These are phyloP conservation scores for Gymnoscelis rufifasciata DNA, from an alignment of 2,888 invertebrate species.

Conservation along the genomic window DNA sequence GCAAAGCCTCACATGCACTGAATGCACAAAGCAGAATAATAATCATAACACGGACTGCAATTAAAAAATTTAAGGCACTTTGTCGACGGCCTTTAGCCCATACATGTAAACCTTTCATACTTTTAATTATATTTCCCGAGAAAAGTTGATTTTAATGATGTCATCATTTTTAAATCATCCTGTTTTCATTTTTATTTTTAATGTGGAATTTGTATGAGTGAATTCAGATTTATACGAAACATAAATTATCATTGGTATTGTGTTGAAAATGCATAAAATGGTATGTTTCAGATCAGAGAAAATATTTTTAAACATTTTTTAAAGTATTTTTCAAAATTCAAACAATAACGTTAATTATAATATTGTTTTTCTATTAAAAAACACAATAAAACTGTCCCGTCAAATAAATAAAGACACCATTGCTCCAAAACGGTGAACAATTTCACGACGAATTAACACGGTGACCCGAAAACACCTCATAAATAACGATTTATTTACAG, in stretches of 20 bases:
- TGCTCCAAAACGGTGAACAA: neutral
- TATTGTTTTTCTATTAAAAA: no score
- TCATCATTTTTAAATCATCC: conserved; percentile 26
- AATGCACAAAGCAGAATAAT: conserved; percentile 76
- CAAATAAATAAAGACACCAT: no score
- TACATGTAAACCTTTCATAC: conserved; percentile 42
- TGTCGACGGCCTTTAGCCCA: conserved; percentile 55
- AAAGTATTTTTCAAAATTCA: no score
- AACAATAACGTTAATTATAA: no score
- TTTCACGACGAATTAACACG: neutral
- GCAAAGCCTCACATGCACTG: conserved; percentile 60
- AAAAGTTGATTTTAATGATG: conserved; percentile 31
- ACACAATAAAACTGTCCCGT: no score
- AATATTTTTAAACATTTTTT: no score
- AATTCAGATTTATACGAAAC: no score
- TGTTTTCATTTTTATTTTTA: conserved; percentile 9
- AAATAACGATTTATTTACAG: conserved; percentile 2
- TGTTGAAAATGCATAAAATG: no score
- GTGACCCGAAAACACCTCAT: neutral
- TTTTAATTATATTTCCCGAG: conserved; percentile 28
- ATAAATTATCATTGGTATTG: no score
- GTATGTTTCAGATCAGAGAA: no score
- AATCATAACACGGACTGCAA: conserved; percentile 71
- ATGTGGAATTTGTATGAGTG: no score
- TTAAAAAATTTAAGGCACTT: conserved; percentile 79